A percentile compares a stretch with the other conserved stretches of the same genome.
These are phyloP conservation scores for Drosophila obscura DNA, from an alignment of 1,140 invertebrate species.

Conservation along the genomic window DNA sequence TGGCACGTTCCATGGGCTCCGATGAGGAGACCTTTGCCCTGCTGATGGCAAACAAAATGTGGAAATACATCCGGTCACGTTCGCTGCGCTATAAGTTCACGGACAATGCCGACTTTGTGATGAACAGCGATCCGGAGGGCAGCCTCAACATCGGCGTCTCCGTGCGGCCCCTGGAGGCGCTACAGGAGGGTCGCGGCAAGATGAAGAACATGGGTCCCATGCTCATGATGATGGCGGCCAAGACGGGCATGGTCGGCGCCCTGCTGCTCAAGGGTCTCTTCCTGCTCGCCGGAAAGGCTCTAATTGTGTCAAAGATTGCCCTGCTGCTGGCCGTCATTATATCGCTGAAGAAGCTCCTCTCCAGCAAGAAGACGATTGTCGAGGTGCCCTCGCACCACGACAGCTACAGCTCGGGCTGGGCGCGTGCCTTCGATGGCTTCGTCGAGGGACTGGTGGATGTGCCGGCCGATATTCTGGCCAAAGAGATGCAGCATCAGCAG, in stretches of 20 bases:
- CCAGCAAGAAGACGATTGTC: conserved; percentile 89
- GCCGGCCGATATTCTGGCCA: conserved; percentile 76
- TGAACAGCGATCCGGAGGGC: conserved; percentile 89
- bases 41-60: conserved; percentile 89
- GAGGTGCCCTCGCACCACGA: conserved; percentile 88
- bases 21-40: conserved; percentile 89
- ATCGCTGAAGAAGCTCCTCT: conserved; percentile 92
- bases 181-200: conserved; percentile 87
- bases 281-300: conserved; percentile 92
- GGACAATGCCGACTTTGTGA: conserved; percentile 89
- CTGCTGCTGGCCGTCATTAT: conserved; percentile 91
- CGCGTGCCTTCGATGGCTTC: conserved; percentile 85
- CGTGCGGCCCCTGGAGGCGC: conserved; percentile 86
- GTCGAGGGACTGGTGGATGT: conserved; percentile 77
- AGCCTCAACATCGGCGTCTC: conserved; percentile 89
- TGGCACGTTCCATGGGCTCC: conserved; percentile 84
- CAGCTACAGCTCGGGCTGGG: conserved; percentile 86
- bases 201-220: conserved; percentile 90
- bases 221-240: conserved; percentile 90
- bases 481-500: conserved; percentile 67
- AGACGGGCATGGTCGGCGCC: conserved; percentile 91
- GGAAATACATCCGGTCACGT: conserved; percentile 89
- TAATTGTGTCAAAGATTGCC: conserved; percentile 92
- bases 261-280: conserved; percentile 91
- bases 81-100: conserved; percentile 88